phyloP scores from a whole-genome alignment of 92 coral and sea anemone genomes.

The Parazoanthus atlanticus region DNA sequence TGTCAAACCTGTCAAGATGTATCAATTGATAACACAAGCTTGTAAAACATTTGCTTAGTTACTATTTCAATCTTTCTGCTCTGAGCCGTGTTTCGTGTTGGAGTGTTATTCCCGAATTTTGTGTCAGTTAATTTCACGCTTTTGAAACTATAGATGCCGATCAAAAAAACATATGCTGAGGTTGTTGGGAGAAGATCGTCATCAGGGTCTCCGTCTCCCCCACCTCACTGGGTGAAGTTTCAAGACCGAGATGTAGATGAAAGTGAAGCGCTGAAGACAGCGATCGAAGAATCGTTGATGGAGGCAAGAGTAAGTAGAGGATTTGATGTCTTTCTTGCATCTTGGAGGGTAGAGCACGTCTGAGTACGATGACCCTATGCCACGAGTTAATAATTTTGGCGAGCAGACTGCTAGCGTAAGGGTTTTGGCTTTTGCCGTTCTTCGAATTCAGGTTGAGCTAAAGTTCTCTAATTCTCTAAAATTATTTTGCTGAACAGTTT shows the following conservation, averaged over 20 bases:
- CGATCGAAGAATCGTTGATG: constrained; percentile 1
- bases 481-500: too few species aligned
- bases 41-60: background rate
- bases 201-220: background rate
- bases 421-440: background rate
- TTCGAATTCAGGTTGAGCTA: background rate
- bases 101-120: background rate
- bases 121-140: background rate
- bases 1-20: background rate
- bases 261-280: background rate
- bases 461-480: too few species aligned
- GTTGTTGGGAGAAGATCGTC: background rate
- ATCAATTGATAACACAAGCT: background rate
- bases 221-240: background rate
- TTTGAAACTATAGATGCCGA: background rate
- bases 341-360: background rate
- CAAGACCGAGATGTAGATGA: background rate
- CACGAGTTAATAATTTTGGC: background rate
- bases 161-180: background rate
- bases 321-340: background rate
- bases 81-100: background rate
- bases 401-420: background rate
- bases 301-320: background rate
- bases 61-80: background rate
- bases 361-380: background rate